Evolutionary conservation across 2,797 vertebrate genomes (phyloP).

Genomic region (Nyctibius grandis): DNA sequence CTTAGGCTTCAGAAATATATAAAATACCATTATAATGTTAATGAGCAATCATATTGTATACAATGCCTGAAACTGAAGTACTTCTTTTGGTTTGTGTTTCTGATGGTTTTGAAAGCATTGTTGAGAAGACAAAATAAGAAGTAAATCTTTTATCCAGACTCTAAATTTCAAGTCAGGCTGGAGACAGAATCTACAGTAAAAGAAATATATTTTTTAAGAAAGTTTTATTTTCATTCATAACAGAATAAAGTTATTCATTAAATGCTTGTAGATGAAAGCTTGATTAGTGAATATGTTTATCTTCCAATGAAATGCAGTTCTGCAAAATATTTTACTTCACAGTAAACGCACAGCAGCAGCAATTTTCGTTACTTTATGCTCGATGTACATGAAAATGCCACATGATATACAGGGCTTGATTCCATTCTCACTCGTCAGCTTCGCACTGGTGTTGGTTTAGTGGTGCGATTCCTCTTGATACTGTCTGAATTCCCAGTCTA

Average conservation of each 20-base stretch:
- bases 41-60: neutral
- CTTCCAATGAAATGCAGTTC: neutral
- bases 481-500: neutral
- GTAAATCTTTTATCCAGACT: neutral
- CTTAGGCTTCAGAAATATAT: neutral
- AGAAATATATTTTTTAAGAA: neutral
- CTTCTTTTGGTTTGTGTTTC: neutral
- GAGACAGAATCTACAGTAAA: neutral
- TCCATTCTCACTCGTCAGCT: neutral
- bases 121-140: neutral
- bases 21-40: neutral
- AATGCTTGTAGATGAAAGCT: neutral
- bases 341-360: conserved; percentile 12
- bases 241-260: conserved; percentile 19
- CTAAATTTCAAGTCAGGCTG: neutral
- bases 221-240: conserved; percentile 14
- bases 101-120: neutral
- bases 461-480: neutral
- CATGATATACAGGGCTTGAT: neutral
- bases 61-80: neutral
- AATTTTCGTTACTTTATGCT: neutral
- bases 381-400: neutral
- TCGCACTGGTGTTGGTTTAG: neutral
- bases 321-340: neutral
- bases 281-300: neutral